Evolutionary conservation across 2,888 invertebrate genomes (phyloP).

Genomic region (Hydriomena furcata): DNA sequence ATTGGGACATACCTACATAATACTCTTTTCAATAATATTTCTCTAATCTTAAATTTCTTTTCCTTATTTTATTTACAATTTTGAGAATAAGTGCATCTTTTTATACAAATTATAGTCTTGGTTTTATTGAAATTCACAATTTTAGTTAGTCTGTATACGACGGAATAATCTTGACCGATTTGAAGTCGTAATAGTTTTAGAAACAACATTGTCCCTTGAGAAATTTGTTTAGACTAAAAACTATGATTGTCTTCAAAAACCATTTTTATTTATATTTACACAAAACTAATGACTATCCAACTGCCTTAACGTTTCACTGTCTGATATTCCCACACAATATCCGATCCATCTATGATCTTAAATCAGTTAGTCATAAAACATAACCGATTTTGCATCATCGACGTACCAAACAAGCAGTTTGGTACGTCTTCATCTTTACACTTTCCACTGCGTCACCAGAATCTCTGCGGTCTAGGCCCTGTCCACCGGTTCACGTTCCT

Average conservation of each 20-base stretch:
- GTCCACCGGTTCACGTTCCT: constrained; percentile 63
- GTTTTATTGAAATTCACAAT: constrained; percentile 9
- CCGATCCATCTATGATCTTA: neutral
- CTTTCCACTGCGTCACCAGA: constrained; percentile 67
- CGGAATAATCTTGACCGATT: too few species aligned
- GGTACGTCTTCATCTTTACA: too few species aligned
- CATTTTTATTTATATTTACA: constrained; percentile 14
- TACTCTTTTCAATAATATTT: constrained; percentile 9
- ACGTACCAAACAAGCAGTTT: too few species aligned
- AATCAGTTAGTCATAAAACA: neutral
- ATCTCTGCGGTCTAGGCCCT: constrained; percentile 66
- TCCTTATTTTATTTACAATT: constrained; percentile 20
- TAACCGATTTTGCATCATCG: too few species aligned
- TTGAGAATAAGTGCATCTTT: constrained; percentile 27
- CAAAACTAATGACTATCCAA: constrained; percentile 12
- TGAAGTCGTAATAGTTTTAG: too few species aligned
- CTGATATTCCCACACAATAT: neutral
- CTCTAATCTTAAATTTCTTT: neutral
- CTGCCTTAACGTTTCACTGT: constrained; percentile 5
- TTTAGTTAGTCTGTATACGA: too few species aligned
- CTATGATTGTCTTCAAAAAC: constrained; percentile 3
- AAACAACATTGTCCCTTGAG: too few species aligned
- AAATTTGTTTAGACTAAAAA: too few species aligned
- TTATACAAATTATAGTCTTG: constrained; percentile 24
- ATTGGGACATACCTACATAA: constrained; percentile 5